These are phyloP conservation scores for Pemphredon lugubris DNA, from an alignment of 2,888 invertebrate genomes.

Conservation along the genomic window DNA sequence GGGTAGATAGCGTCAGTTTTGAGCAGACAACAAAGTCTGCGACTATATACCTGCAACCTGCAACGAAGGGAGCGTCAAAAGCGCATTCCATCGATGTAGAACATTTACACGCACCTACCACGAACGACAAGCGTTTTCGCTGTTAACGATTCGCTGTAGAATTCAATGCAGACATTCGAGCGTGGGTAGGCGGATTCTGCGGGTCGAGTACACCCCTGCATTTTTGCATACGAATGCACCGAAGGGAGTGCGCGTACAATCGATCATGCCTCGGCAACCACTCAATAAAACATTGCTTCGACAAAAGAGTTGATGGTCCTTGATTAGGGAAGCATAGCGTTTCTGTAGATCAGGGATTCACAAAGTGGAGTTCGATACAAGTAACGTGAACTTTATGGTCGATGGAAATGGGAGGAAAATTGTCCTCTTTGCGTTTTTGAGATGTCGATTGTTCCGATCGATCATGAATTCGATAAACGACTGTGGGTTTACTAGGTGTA, in stretches of 20 bases:
- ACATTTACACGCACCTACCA: background rate
- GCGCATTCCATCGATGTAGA: no score
- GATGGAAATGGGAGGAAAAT: no score
- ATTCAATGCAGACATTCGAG: constrained; percentile 16
- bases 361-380: no score
- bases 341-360: background rate
- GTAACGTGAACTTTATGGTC: no score
- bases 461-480: no score
- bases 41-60: no score
- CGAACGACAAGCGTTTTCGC: constrained; percentile 12
- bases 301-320: constrained; percentile 47
- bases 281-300: constrained; percentile 60
- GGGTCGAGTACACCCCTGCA: background rate
- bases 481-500: no score
- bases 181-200: constrained; percentile 14
- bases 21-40: no score
- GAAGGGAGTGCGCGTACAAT: constrained; percentile 49
- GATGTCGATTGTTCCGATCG: no score
- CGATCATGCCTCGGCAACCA: constrained; percentile 62
- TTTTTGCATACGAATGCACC: constrained; percentile 35
- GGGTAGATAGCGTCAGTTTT: no score
- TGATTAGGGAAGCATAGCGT: background rate
- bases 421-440: no score
- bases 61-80: no score
- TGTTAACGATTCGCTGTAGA: constrained; percentile 18